Evolutionary conservation across 2,113 vertebrate species (phyloP), one percentile per base, ranked within the genome.

Genomic region (Sorex araneus): DNA sequence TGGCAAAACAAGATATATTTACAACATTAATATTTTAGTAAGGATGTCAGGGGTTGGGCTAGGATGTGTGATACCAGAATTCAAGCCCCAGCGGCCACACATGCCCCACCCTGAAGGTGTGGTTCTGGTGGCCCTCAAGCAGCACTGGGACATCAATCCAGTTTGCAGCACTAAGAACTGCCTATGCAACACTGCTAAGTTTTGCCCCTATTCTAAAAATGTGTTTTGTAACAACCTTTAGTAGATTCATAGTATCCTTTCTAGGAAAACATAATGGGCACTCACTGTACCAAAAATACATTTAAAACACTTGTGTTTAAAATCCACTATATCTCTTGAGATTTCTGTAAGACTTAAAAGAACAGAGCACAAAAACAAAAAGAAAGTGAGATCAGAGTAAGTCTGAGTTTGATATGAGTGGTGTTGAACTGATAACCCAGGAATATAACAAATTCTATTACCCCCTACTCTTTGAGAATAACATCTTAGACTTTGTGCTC

Each of bases 361-460:
- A 86, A 4, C 80, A 10, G 47, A 25, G 30, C 12, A 64, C 16
- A 84, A 74, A 91, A 89, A 70, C 80, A 90, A 92, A 95, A 82
- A 73, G 34, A 70, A 87, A 47, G 1, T 80, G n/a, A 67, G 43
- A 40, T 81, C n/a, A 85, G 21, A 88, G 19, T 80, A 75, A 88
- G 25, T 45, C 54, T 60, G 60, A 92, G 30, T 84, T 84, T 67
- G 43, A 54, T 19, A 16, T 13, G 3, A 10, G 16, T 13, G 9
- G 67, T 60, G 76, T 2, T n/a, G 34, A 77, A 57, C 84, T 78
- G 77, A 64, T 36, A 12, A 50, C 8, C 7, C 36, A 69, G 36
- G 16, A 66, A 6, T 76, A 47, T 2, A 81, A 73, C 8, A 67
- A 32, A 80, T 19, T 73, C 32, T 66, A 27, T 34, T 63, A 16